Evolutionary conservation across 2,797 vertebrate genomes (phyloP), one percentile per base, ranked within the genome.

Genomic region (Avahi laniger): DNA sequence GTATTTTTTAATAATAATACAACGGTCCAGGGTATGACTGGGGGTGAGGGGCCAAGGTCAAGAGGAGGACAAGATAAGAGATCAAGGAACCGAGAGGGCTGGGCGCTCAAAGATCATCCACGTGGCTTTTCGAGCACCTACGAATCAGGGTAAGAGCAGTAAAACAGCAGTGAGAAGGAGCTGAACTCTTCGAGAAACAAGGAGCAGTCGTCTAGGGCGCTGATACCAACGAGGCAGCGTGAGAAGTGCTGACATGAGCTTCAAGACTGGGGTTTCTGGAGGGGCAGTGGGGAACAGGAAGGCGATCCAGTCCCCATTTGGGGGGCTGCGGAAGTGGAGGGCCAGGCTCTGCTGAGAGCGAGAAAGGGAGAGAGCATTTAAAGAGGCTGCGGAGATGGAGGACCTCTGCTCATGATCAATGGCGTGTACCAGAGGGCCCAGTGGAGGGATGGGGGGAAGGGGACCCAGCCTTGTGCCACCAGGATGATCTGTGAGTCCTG

Each of bases 371-470:
- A 30, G 17, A 33, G 30, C 61, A 6, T 63, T 63, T 33, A 3
- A 15, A 67, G 24, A 3, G 7, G 83, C 35, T 33, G 5, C 17
- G 50, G 48, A 48, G 52, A 33, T 4, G 12, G 35, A 54, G 24
- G 33, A 1, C 20, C 67, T 91, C 5, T 33, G 28, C 38, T 57
- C 41, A 30, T 6, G 35, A 63, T 28, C 4, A n/a, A 11, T 4
- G 10, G 20, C 0, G 1, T n/a, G n/a, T 8, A 48, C 30, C 11
- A 6, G 8, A 54, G 18, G n/a, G 22, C 65, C 12, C 52, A 57
- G 12, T 26, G 26, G 41, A 4, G 46, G 3, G 14, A 72, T 2
- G 6, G 5, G 28, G 28, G 50, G 52, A 17, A 17, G 20, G 20
- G 20, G 41, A 8, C 5, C 7, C n/a, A 76, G 41, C 63, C 24